Base-by-base conservation (phyloP, 2,888 invertebrate genomes). In the Drosophila nigricruria region DNA sequence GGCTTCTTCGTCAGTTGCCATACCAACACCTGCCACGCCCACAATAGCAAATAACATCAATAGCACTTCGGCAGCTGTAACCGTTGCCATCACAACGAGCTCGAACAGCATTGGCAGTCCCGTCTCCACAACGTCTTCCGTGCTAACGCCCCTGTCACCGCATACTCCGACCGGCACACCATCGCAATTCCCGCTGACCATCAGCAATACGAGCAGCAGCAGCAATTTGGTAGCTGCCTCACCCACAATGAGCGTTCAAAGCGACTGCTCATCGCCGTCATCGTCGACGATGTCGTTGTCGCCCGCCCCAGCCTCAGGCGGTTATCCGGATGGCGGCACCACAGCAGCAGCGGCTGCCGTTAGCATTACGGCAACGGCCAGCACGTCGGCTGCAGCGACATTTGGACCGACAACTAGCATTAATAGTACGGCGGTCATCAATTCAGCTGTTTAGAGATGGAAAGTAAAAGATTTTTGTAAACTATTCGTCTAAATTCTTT, bases 211-310 rank as follows among this genome's bases (percentile, higher is more conserved):
- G 25, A 77, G 70, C 59, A 87, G 72, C 53, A 90, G 87, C 60
- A 90, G 79, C 61, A 90, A 84, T 52, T 56, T 87, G 54, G 90
- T 87, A 5, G 86, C 86, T 23, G 85, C 89, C 53, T 91, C 91
- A 42, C 92, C 91, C 5, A 91, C 91, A 12, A 89, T 91, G 89
- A 91, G 92, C 63, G 81, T 90, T 40, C 92, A 91, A 73, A 91
- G 91, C 58, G 91, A 92, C 65, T 91, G 91, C 60, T 91, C 91
- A 4, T 91, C 91, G 32, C 91, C 91, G 1, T 90, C 92, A 34
- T 91, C 91, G 5, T 91, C 91, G 2, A 90, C 91, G 8, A 92
- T 91, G 81, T 92, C 92, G 1, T 68, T 91, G 47, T 91, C 91
- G 6, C 91, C 91, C n/a, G 91, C 91, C 18, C 91, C 91, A 2